Evolutionary conservation across 2,113 vertebrate genomes (phyloP).

Genomic region (Rhea pennata): DNA sequence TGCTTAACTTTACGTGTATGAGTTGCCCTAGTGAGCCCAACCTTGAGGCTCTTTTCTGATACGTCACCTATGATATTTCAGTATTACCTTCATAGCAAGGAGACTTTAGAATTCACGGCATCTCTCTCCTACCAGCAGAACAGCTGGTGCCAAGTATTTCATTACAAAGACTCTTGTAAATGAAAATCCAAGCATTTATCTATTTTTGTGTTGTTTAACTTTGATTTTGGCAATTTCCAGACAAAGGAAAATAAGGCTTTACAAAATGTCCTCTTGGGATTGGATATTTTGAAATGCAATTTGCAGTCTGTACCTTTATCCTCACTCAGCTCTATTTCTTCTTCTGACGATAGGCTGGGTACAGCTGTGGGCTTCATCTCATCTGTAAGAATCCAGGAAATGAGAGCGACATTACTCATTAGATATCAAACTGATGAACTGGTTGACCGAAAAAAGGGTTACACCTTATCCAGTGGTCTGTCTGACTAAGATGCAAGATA

Average conservation of each 20-base stretch:
- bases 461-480: background rate
- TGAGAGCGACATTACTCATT: conserved; percentile 47
- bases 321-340: conserved; percentile 39
- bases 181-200: conserved; percentile 7
- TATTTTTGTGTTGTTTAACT: conserved; percentile 20
- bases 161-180: conserved; percentile 15
- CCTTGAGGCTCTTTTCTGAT: background rate
- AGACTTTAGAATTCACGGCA: background rate
- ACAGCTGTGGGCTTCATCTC: conserved; percentile 15
- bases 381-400: conserved; percentile 51
- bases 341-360: conserved; percentile 44
- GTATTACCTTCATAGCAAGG: background rate
- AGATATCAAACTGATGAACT: background rate
- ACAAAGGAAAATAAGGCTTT: background rate
- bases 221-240: conserved; percentile 19
- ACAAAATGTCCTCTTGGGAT: background rate
- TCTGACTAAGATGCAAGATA: background rate
- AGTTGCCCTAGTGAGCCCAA: background rate
- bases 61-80: background rate
- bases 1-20: background rate
- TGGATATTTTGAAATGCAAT: background rate
- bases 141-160: conserved; percentile 3
- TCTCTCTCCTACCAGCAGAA: conserved; percentile 8
- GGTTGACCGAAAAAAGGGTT: background rate
- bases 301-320: conserved; percentile 71